phyloP scores from a whole-genome alignment of 2,888 invertebrate genomes.

The Caenorhabditis sinica region DNA sequence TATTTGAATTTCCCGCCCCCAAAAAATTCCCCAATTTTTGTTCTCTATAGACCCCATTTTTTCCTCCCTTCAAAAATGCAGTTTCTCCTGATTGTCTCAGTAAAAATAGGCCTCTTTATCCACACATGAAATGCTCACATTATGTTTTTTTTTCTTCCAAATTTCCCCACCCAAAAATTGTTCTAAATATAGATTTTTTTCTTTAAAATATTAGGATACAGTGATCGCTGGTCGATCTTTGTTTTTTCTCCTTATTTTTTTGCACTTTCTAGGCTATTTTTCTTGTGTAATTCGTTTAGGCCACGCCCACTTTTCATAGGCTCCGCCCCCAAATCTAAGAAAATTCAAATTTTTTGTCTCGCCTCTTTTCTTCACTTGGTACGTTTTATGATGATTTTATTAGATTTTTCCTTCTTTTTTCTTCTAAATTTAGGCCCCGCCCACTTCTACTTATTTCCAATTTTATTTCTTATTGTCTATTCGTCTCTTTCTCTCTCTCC shows the following conservation, averaged over 20 bases:
- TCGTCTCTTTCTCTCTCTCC: background rate
- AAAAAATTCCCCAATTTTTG: too few relatives aligned
- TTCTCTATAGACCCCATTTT: too few relatives aligned
- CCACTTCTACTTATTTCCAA: background rate
- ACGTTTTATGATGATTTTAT: constrained; percentile 6
- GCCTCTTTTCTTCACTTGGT: background rate
- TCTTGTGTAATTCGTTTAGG: constrained; percentile 17
- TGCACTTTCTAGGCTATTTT: constrained; percentile 1
- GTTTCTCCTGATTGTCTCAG: background rate
- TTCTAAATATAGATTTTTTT: constrained; percentile 19
- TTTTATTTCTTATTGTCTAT: background rate
- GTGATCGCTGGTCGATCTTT: constrained; percentile 44
- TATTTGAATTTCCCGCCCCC: too few relatives aligned
- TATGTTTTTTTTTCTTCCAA: background rate
- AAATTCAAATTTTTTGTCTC: too few relatives aligned
- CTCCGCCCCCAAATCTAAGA: background rate
- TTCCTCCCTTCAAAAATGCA: background rate
- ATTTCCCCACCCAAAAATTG: background rate
- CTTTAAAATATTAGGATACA: constrained; percentile 14
- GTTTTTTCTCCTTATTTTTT: background rate
- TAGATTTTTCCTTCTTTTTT: constrained; percentile 10
- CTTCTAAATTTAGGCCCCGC: background rate
- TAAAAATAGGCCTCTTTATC: background rate
- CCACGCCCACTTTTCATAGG: constrained; percentile 3
- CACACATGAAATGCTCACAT: too few relatives aligned